A percentile compares a stretch with the other conserved stretches of the same genome.
Evolutionary conservation across 2,113 vertebrate genomes (phyloP).

Genomic region (Brachionichthys hirsutus): DNA sequence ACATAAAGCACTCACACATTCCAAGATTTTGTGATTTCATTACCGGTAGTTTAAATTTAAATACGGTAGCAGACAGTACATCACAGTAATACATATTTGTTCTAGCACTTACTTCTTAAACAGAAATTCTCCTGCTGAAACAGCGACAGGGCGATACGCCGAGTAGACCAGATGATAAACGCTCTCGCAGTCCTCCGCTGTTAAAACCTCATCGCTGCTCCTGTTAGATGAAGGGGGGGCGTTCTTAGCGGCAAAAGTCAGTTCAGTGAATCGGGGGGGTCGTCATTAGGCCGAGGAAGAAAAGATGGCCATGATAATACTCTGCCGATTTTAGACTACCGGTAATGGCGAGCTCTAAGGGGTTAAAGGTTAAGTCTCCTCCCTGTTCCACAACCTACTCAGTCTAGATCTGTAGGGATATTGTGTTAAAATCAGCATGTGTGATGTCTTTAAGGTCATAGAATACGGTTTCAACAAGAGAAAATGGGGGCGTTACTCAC

Average conservation of each 20-base stretch:
- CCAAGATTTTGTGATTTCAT: neutral
- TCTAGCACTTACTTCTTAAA: constrained; percentile 89
- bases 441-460: neutral
- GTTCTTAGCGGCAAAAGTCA: neutral
- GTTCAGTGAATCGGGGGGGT: neutral
- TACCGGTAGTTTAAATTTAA: neutral
- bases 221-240: constrained; percentile 57
- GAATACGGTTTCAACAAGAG: neutral
- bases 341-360: neutral
- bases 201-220: constrained; percentile 95
- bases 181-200: constrained; percentile 97
- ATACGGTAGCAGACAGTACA: neutral
- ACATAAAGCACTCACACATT: neutral
- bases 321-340: neutral
- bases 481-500: constrained; percentile 78
- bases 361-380: neutral
- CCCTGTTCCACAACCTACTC: neutral
- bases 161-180: constrained; percentile 98
- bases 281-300: neutral
- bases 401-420: neutral
- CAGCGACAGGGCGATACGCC: constrained; percentile 91
- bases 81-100: neutral
- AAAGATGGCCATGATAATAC: neutral
- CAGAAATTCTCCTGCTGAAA: constrained; percentile 95
- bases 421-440: no score